Evolutionary conservation across 1,140 invertebrate genomes (phyloP).

Genomic region (Trichoplusia ni): DNA sequence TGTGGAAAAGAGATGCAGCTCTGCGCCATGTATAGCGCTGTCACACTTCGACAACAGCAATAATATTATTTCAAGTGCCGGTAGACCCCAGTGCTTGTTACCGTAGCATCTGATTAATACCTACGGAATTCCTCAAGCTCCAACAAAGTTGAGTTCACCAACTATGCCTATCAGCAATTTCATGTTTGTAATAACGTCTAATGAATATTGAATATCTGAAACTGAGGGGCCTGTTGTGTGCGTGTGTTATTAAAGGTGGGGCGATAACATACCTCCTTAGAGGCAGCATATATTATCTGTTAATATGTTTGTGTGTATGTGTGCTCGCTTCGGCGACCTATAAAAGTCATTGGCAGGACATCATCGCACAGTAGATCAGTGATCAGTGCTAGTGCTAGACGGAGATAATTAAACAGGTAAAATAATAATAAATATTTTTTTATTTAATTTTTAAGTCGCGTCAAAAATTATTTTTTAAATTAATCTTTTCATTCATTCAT

Average conservation of each 20-base stretch:
- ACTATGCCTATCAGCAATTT: constrained; percentile 49
- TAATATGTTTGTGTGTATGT: constrained; percentile 45
- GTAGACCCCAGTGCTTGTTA: constrained; percentile 1
- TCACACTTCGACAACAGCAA: no score
- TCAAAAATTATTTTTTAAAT: neutral
- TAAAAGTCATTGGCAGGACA: constrained; percentile 64
- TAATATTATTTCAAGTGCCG: neutral
- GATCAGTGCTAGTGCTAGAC: constrained; percentile 52
- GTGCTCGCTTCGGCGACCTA: constrained; percentile 56
- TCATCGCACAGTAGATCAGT: constrained; percentile 51
- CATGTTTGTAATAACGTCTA: constrained; percentile 52
- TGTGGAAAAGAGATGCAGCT: no score
- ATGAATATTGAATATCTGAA: constrained; percentile 59
- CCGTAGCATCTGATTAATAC: constrained; percentile 36
- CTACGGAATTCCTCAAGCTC: constrained; percentile 13
- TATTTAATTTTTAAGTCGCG: neutral
- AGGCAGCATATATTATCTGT: constrained; percentile 42
- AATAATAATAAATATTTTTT: constrained; percentile 1
- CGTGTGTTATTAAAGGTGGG: constrained; percentile 44
- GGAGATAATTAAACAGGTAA: constrained; percentile 54
- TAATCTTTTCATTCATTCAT: neutral
- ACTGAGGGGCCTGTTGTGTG: constrained; percentile 41
- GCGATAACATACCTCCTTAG: constrained; percentile 42
- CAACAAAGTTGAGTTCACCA: constrained; percentile 39
- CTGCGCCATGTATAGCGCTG: no score